A percentile compares a stretch with the other conserved stretches of the same genome.
Evolutionary conservation across 2,797 vertebrate species (phyloP).

Genomic region (Streptopelia turtur): DNA sequence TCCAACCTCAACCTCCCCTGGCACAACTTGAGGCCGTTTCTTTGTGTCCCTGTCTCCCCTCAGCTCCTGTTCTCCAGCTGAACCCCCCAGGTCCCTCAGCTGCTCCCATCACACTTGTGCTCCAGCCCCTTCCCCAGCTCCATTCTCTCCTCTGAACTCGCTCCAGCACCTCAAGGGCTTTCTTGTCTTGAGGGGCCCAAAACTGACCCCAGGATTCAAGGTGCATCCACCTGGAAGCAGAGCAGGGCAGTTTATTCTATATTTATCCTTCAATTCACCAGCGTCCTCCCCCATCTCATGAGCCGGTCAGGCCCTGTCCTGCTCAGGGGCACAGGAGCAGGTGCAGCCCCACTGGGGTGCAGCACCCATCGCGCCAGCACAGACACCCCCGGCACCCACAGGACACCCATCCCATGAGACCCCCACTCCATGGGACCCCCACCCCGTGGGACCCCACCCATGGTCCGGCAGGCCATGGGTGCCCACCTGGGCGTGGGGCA

Average conservation of each 20-base stretch:
- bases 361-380: neutral
- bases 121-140: too few relatives aligned
- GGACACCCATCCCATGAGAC: too few relatives aligned
- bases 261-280: neutral
- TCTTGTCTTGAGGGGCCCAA: too few relatives aligned
- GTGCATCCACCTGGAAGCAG: neutral
- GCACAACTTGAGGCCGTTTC: too few relatives aligned
- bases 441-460: rapidly evolving
- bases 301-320: neutral
- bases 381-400: rapidly evolving
- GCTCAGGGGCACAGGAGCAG: neutral
- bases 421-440: rapidly evolving
- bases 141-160: too few relatives aligned
- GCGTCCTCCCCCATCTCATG: rapidly evolving
- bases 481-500: neutral
- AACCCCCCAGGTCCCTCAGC: too few relatives aligned
- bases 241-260: rapidly evolving
- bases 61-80: too few relatives aligned
- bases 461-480: neutral
- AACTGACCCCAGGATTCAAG: too few relatives aligned
- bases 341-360: neutral
- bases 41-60: too few relatives aligned
- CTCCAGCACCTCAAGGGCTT: too few relatives aligned
- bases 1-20: too few relatives aligned
- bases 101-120: too few relatives aligned